Base-by-base conservation (phyloP, 2,888 invertebrate genomes). In the Nymphalis c-album region DNA sequence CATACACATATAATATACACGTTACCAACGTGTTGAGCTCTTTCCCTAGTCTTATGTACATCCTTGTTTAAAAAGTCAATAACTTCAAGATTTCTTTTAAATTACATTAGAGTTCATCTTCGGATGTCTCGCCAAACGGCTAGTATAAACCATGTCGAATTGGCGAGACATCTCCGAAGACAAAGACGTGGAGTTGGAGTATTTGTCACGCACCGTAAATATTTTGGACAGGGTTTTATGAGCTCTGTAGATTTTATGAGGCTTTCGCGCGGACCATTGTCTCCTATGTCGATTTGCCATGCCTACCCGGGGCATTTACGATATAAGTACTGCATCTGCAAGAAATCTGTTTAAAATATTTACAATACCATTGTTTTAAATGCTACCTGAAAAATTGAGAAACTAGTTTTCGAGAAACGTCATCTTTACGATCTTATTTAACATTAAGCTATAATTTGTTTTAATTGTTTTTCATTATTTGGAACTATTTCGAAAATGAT, bases 171-270 rank as follows among this genome's bases (percentile, higher is more conserved):
- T 85, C 84, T 81, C 69, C 64, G 53, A 78, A 89, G 87, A 91
- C 90, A 91, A 90, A 88, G 82, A 78, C 76, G 68, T 77, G 74
- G 40, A 55, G n/a, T 31, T 26, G 31, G 77, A 77, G 72, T 76
- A 85, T 90, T 91, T 90, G 91, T 90, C 90, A 91, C 88, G 90
- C 88, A 86, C 83, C 80, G 91, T 91, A 91, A 91, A 91, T 91
- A 91, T 91, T 91, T 91, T 91, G 89, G 91, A 89, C 88, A 79
- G 83, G 76, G 80, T 82, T 87, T 88, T 85, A 87, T 85, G 80
- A 84, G 80, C 73, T 81, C 84, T 85, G 85, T 86, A 88, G 87
- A 40, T 86, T 91, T 91, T 91, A 91, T 85, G 91, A 82, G 80
- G 78, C 87, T 89, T 90, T 90, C 86, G 85, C 86, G 85, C 57